These are phyloP conservation scores for Lerema accius DNA, from an alignment of 1,140 invertebrate species.

Conservation along the genomic window DNA sequence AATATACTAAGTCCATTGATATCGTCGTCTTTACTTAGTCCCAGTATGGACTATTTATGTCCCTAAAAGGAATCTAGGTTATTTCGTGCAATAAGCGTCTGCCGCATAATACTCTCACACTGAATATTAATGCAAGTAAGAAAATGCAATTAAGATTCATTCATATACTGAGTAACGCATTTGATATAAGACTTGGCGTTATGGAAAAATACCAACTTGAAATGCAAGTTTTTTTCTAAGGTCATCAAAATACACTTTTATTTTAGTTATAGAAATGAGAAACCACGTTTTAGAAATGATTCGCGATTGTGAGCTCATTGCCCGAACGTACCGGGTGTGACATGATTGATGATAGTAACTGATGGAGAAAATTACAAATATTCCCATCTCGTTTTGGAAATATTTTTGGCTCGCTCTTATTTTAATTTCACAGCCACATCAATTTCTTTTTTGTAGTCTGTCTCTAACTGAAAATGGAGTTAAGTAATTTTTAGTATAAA, in stretches of 20 bases:
- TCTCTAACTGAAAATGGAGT: too few species aligned
- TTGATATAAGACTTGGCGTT: neutral
- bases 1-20: neutral
- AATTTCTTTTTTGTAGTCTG: neutral
- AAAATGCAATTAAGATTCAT: neutral
- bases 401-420: neutral
- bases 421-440: neutral
- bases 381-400: neutral
- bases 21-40: constrained; percentile 1
- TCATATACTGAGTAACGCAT: neutral
- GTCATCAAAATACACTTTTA: too few species aligned
- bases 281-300: too few species aligned
- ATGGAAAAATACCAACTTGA: neutral
- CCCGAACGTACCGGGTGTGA: neutral
- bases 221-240: too few species aligned
- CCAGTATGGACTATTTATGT: constrained; percentile 9
- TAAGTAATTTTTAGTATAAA: too few species aligned
- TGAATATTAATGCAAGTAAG: neutral
- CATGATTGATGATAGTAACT: neutral
- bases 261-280: too few species aligned
- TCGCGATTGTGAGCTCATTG: neutral
- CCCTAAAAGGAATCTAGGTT: constrained; percentile 1
- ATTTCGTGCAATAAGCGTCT: neutral
- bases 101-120: neutral
- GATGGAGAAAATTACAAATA: neutral